Percentiles rank a stretch among this genome's conserved stretches.
Conservation (phyloP, 2,113 vertebrate genomes). For the Corythornis madagascariensis region DNA sequence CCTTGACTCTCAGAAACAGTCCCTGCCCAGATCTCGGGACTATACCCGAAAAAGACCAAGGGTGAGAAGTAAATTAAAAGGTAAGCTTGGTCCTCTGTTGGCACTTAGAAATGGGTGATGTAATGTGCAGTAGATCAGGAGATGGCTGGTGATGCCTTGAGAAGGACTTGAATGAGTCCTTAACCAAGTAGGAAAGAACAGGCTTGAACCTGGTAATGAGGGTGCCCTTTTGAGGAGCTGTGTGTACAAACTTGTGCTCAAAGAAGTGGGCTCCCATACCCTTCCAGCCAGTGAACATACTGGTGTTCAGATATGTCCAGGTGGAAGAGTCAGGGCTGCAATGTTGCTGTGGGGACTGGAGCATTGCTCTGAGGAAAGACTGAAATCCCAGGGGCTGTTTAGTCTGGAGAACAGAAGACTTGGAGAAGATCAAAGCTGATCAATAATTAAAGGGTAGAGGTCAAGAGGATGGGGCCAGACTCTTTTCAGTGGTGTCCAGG, state of each 20-base stretch:
- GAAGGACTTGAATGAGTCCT: not conserved
- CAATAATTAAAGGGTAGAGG: too few species aligned
- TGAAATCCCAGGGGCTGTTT: too few species aligned
- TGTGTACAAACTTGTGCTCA: rapidly evolving
- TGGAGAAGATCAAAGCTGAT: too few species aligned
- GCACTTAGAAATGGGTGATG: rapidly evolving
- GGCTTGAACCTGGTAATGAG: rapidly evolving
- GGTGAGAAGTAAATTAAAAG: constrained; percentile 60
- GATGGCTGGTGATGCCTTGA: not conserved
- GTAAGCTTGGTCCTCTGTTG: constrained; percentile 36
- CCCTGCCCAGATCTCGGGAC: not conserved
- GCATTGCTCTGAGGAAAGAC: too few species aligned
- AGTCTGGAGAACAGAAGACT: too few species aligned
- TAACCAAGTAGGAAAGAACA: not conserved
- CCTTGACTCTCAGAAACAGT: not conserved
- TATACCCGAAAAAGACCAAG: constrained; percentile 63
- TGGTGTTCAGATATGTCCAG: not conserved
- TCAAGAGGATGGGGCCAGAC: not conserved
- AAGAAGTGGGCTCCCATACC: rapidly evolving
- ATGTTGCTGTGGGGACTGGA: not conserved
- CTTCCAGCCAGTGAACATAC: not conserved
- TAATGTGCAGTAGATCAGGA: not conserved
- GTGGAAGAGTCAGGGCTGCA: not conserved
- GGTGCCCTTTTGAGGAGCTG: rapidly evolving
- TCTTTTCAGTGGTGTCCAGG: too few species aligned